Conservation (phyloP, 2,797 vertebrate species). For the Threskiornis aethiopicus region DNA sequence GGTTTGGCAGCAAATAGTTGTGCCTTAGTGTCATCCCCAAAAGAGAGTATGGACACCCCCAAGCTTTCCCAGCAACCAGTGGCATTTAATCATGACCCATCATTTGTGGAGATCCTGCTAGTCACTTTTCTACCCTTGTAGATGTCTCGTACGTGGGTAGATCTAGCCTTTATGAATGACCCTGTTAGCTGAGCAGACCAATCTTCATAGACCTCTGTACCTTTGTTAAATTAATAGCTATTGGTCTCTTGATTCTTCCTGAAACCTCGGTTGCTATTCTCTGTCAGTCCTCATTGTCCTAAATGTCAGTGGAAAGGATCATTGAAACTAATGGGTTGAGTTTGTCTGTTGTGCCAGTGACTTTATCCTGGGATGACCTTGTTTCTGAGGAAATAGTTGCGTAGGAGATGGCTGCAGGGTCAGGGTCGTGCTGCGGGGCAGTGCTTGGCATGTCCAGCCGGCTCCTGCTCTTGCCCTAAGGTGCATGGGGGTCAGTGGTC, state of each 20-base stretch:
- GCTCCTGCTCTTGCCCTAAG: not conserved
- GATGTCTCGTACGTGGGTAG: not conserved
- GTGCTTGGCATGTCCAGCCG: fast-evolving
- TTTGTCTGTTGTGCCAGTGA: not conserved
- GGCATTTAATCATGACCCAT: not conserved
- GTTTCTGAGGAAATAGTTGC: not conserved
- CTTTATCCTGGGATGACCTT: not conserved
- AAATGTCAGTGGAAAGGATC: constrained; percentile 21
- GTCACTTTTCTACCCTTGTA: not conserved
- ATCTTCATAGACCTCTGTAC: not conserved
- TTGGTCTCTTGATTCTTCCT: not conserved
- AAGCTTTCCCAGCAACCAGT: not conserved
- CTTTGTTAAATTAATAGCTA: not conserved
- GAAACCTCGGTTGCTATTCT: not conserved
- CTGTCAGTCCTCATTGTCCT: not conserved
- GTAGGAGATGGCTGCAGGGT: not conserved
- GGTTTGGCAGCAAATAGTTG: not conserved
- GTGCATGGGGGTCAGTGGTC: not conserved
- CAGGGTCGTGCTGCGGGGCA: not conserved
- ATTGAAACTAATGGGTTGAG: constrained; percentile 25
- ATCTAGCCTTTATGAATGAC: not conserved
- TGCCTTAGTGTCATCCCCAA: not conserved
- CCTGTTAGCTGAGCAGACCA: not conserved
- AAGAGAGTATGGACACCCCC: not conserved
- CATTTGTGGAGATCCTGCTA: not conserved